Evolutionary conservation across 2,888 invertebrate species (phyloP).

Genomic region (Charanyca ferruginea): DNA sequence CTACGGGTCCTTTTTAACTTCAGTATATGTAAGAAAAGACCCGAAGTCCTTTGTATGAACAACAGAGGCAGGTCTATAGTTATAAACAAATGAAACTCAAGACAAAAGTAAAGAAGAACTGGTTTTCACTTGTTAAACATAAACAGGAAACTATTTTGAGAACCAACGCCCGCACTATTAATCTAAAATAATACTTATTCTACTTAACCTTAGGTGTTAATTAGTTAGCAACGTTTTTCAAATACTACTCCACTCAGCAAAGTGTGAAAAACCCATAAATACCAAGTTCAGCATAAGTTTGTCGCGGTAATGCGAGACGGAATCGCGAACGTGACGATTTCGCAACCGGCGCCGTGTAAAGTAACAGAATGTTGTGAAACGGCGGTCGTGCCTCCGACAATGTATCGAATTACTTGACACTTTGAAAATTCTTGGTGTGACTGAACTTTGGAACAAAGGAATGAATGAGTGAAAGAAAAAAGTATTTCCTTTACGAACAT

Average conservation of each 20-base stretch:
- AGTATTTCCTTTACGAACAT: too few relatives aligned
- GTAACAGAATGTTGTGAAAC: slow-evolving; percentile 52
- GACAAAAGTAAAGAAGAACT: too few relatives aligned
- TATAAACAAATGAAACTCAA: too few relatives aligned
- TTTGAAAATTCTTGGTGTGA: slow-evolving; percentile 6
- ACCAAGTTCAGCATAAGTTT: slow-evolving; percentile 6
- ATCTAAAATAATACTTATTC: background rate
- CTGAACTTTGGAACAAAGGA: slow-evolving; percentile 21
- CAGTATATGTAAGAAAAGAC: too few relatives aligned
- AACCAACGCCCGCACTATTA: background rate
- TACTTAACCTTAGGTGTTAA: background rate
- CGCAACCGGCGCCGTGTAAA: slow-evolving; percentile 37
- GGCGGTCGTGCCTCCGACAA: slow-evolving; percentile 3
- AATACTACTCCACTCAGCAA: background rate
- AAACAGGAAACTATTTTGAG: too few relatives aligned
- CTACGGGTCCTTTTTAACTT: too few relatives aligned
- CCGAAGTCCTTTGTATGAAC: too few relatives aligned
- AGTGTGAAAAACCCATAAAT: background rate
- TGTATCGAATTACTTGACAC: slow-evolving; percentile 43
- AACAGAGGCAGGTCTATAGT: too few relatives aligned
- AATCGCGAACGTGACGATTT: slow-evolving; percentile 28
- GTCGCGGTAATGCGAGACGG: slow-evolving; percentile 37
- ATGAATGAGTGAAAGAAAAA: background rate
- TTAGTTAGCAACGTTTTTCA: background rate
- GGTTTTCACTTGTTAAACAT: too few relatives aligned